Conservation (phyloP, 2,797 vertebrate genomes). For the Halcyon leucocephala region DNA sequence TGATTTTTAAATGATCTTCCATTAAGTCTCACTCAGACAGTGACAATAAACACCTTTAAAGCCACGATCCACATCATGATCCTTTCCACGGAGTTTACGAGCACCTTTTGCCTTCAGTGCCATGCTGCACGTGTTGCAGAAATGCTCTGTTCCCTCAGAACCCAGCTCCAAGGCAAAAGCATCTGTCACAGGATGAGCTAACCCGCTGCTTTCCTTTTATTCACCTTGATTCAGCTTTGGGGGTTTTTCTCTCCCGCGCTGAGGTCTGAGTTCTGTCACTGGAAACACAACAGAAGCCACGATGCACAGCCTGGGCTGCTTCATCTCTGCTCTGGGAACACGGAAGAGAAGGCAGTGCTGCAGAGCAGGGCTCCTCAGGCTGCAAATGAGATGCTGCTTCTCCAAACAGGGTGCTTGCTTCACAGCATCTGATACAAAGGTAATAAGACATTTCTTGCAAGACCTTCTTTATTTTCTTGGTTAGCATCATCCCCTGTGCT, state of each 20-base stretch:
- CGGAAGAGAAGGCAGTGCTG: slow-evolving; percentile 29
- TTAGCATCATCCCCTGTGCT: slow-evolving; percentile 55
- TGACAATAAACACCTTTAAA: slow-evolving; percentile 68
- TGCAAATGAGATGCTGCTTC: slow-evolving; percentile 68
- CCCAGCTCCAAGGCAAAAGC: neutral
- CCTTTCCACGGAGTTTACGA: slow-evolving; percentile 50
- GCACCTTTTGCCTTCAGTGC: neutral
- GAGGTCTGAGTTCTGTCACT: slow-evolving; percentile 42
- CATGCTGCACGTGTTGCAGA: slow-evolving; percentile 9
- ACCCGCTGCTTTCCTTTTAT: neutral
- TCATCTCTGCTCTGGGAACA: slow-evolving; percentile 68
- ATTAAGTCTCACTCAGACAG: slow-evolving; percentile 63
- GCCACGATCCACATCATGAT: slow-evolving; percentile 4
- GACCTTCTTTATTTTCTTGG: slow-evolving; percentile 64
- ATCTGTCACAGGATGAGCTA: neutral
- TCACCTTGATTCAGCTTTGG: neutral
- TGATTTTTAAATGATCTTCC: slow-evolving; percentile 71
- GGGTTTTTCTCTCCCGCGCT: neutral
- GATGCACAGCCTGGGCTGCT: slow-evolving; percentile 75
- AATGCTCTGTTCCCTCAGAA: neutral
- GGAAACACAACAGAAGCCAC: slow-evolving; percentile 74
- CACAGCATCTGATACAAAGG: slow-evolving; percentile 6
- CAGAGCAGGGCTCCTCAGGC: slow-evolving; percentile 47
- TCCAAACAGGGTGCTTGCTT: slow-evolving; percentile 79
- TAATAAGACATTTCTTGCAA: neutral